phyloP scores from a whole-genome alignment of 2,113 vertebrate species.

The Vireo altiloquus region DNA sequence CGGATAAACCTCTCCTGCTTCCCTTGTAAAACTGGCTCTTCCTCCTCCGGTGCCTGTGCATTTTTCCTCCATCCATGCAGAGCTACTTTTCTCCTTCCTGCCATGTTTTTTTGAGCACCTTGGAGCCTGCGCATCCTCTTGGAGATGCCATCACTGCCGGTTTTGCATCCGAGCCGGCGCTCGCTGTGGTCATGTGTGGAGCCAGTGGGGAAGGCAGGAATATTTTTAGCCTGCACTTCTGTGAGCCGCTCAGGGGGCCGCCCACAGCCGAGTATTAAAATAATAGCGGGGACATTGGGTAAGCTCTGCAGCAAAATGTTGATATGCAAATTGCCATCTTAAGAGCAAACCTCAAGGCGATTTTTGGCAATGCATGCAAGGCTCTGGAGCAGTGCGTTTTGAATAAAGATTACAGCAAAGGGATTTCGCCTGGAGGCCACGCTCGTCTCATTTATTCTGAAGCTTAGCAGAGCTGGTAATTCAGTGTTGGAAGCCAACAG shows the following conservation, averaged over 20 bases:
- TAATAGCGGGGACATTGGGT: not conserved
- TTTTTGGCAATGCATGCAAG: not conserved
- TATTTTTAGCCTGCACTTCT: slow-evolving; percentile 40
- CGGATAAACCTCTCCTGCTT: not conserved
- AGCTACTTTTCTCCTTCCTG: not conserved
- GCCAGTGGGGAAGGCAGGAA: not conserved
- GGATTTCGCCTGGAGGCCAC: not conserved
- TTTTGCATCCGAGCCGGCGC: not conserved
- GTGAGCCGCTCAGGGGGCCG: not conserved
- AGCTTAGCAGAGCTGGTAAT: slow-evolving; percentile 14
- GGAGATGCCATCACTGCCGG: not conserved
- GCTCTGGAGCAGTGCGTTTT: not conserved
- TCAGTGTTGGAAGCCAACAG: not conserved
- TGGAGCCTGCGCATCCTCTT: not conserved
- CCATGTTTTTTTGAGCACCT: not conserved
- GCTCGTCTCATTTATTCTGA: slow-evolving; percentile 9
- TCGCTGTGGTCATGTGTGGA: not conserved
- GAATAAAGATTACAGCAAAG: slow-evolving; percentile 39
- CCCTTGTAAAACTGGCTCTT: not conserved
- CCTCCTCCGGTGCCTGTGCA: not conserved
- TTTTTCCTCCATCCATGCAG: not conserved
- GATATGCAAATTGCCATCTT: slow-evolving; percentile 46
- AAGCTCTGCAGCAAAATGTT: slow-evolving; percentile 22
- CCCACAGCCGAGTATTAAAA: slow-evolving; percentile 37
- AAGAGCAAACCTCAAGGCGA: slow-evolving; percentile 26